Evolutionary conservation across 53 echinoderm and acorn worm genomes (phyloP).

Genomic region (Pentamera pediparva): DNA sequence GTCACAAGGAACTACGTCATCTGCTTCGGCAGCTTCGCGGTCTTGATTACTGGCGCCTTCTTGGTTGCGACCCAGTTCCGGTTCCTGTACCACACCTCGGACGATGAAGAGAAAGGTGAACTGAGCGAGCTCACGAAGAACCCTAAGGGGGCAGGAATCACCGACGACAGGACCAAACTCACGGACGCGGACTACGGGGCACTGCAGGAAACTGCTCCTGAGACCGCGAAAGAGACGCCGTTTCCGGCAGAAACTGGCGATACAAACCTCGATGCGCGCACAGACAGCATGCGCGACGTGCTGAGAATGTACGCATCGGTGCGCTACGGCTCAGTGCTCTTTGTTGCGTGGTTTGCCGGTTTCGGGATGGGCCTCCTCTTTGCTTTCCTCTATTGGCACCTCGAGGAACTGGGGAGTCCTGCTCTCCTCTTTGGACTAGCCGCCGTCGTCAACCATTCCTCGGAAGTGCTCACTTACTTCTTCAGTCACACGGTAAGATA

Average conservation of each 20-base stretch:
- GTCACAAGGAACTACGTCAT: constrained; percentile 67
- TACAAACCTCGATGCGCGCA: background rate
- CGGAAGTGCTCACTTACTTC: constrained; percentile 84
- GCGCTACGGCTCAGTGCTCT: constrained; percentile 80
- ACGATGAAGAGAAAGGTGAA: constrained; percentile 52
- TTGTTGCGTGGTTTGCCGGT: constrained; percentile 90
- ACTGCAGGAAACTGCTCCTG: background rate
- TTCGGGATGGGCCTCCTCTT: constrained; percentile 89
- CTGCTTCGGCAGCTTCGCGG: constrained; percentile 89
- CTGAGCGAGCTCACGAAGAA: constrained; percentile 45
- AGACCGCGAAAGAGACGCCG: background rate
- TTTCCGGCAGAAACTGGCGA: background rate
- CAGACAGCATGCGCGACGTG: constrained; percentile 54
- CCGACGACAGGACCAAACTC: background rate
- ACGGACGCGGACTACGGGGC: constrained; percentile 15
- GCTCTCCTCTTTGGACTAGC: constrained; percentile 81
- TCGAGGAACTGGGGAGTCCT: constrained; percentile 85
- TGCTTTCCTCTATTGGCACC: constrained; percentile 91
- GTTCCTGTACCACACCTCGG: constrained; percentile 61
- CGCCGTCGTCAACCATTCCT: constrained; percentile 78
- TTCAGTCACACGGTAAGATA: constrained; percentile 64
- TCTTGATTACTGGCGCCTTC: constrained; percentile 72
- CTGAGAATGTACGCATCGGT: constrained; percentile 71
- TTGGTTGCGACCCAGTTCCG: constrained; percentile 81
- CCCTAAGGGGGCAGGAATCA: background rate